Evolutionary conservation across 2,888 invertebrate species (phyloP).

Genomic region (Drosophila subsilvestris): DNA sequence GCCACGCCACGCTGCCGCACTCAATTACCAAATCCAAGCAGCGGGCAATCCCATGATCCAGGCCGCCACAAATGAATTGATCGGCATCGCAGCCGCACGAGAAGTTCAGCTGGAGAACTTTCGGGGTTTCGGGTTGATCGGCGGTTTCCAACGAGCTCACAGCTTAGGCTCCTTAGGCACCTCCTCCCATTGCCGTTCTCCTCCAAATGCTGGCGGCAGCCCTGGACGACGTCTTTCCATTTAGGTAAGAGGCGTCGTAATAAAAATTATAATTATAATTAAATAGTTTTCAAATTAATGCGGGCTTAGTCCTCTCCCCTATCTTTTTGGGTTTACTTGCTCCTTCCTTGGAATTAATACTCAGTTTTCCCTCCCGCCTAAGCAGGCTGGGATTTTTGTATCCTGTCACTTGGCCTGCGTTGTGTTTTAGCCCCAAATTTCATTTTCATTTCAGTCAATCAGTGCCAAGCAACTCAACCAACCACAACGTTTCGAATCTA

Average conservation of each 20-base stretch:
- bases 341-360: too few relatives aligned
- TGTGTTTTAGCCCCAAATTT: background rate
- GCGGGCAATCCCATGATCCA: too few relatives aligned
- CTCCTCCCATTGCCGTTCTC: background rate
- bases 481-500: background rate
- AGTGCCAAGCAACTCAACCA: background rate
- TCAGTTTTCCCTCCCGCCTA: background rate
- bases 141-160: too few relatives aligned
- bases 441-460: background rate
- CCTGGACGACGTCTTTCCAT: background rate
- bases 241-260: background rate
- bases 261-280: background rate
- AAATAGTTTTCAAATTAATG: too few relatives aligned
- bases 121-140: too few relatives aligned
- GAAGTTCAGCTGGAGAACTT: too few relatives aligned
- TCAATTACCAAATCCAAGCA: too few relatives aligned
- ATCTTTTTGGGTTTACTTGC: too few relatives aligned
- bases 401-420: background rate
- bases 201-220: background rate
- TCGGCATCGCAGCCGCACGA: too few relatives aligned
- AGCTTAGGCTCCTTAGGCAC: background rate
- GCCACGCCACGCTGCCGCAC: too few relatives aligned
- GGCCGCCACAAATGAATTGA: too few relatives aligned
- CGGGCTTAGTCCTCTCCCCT: too few relatives aligned
- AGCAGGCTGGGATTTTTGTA: background rate